Conservation (phyloP, 2,113 vertebrate genomes). For the Grammomys dolichurus region DNA sequence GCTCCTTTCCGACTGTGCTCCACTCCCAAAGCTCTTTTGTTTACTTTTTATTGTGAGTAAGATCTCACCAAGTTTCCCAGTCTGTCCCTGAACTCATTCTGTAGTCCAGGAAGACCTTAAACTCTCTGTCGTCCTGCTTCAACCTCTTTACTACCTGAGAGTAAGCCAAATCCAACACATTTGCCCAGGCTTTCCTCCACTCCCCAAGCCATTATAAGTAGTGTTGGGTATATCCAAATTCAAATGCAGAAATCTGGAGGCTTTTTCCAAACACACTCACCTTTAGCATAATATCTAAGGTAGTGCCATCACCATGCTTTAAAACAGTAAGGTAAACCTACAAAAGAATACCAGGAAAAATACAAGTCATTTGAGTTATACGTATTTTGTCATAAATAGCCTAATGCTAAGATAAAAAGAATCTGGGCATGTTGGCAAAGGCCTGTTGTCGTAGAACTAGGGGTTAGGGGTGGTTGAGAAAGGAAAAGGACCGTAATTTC, state of each 20-base stretch:
- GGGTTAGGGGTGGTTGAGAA: too few species aligned
- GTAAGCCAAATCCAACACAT: not conserved
- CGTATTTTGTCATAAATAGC: constrained; percentile 8
- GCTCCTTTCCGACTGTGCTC: not conserved
- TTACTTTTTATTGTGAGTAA: not conserved
- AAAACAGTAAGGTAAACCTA: constrained; percentile 98
- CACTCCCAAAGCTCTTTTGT: not conserved
- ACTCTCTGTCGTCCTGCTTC: not conserved
- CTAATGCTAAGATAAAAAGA: constrained; percentile 1
- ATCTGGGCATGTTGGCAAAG: too few species aligned
- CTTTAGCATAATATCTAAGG: constrained; percentile 98
- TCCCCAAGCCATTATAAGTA: not conserved
- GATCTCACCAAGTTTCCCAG: not conserved
- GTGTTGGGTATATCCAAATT: not conserved
- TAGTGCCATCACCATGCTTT: constrained; percentile 95
- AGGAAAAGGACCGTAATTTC: not conserved
- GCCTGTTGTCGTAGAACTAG: not conserved
- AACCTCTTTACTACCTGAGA: not conserved
- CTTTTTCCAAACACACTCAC: constrained; percentile 83
- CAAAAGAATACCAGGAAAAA: constrained; percentile 15
- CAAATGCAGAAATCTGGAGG: constrained; percentile 17
- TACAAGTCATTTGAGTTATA: constrained; percentile 10
- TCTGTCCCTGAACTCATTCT: not conserved
- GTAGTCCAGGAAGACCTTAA: not conserved
- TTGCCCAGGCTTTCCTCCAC: not conserved